A percentile compares a stretch with the other conserved stretches of the same genome.
These are phyloP conservation scores for Axis porcinus DNA, from an alignment of 2,113 vertebrate species.

Conservation along the genomic window DNA sequence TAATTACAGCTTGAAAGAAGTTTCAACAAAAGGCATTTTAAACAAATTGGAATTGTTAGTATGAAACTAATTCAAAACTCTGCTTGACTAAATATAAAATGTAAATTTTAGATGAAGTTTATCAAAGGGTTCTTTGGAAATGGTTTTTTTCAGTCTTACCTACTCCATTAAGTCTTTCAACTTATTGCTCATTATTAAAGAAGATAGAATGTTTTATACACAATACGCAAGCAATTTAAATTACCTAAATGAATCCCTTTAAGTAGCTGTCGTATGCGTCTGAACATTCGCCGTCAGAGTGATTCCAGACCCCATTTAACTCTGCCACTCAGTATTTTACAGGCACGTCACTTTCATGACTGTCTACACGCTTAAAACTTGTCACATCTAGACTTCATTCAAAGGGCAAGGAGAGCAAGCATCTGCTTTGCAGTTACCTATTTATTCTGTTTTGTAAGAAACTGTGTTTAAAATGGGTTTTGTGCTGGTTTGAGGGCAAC, in stretches of 20 bases:
- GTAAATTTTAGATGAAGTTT: not conserved
- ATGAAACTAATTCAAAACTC: constrained; percentile 11
- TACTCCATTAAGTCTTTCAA: constrained; percentile 24
- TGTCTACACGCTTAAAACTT: not conserved
- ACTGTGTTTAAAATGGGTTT: not conserved
- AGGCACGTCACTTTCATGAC: not conserved
- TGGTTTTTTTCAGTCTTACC: not conserved
- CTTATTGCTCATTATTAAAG: constrained; percentile 12
- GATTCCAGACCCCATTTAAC: constrained; percentile 17
- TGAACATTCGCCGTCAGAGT: not conserved
- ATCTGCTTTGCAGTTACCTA: not conserved
- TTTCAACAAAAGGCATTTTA: constrained; percentile 10
- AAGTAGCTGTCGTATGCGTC: constrained; percentile 26
- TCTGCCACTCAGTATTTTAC: not conserved
- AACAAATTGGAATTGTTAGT: not conserved
- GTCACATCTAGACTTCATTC: not conserved
- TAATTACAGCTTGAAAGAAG: not conserved
- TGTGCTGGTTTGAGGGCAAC: not conserved
- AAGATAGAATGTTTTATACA: constrained; percentile 46
- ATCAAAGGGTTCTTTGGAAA: not conserved
- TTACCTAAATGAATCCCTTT: constrained; percentile 36
- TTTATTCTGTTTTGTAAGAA: not conserved
- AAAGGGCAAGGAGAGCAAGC: not conserved
- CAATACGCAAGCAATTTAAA: constrained; percentile 49
- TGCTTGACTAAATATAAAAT: constrained; percentile 3